Conservation (phyloP, 2,888 invertebrate species). For the Megalurothrips usitatus region DNA sequence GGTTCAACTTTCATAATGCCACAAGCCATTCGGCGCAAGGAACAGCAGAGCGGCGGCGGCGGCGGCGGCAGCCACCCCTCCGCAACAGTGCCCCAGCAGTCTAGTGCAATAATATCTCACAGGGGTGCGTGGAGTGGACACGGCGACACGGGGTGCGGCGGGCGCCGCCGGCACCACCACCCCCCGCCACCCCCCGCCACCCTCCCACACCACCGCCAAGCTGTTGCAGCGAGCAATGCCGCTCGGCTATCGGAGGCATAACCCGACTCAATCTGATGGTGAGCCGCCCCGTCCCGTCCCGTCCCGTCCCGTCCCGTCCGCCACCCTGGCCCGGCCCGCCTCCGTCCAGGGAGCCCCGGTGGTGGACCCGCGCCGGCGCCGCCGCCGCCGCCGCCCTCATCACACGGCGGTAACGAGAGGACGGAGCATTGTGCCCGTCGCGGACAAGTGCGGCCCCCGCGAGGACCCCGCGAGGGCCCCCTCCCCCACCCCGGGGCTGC, state of each 20-base stretch:
- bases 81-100: too few relatives aligned
- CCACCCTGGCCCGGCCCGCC: not conserved
- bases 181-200: too few relatives aligned
- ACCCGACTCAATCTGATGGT: not conserved
- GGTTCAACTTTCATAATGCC: too few relatives aligned
- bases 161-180: too few relatives aligned
- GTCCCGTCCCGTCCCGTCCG: not conserved
- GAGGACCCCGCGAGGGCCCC: not conserved
- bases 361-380: not conserved
- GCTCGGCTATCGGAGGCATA: not conserved
- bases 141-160: too few relatives aligned
- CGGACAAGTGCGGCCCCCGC: not conserved
- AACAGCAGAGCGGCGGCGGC: too few relatives aligned
- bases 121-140: too few relatives aligned
- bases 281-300: not conserved
- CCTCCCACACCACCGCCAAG: too few relatives aligned
- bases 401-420: not conserved
- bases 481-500: not conserved
- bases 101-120: too few relatives aligned
- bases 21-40: too few relatives aligned
- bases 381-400: not conserved
- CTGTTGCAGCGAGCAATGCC: too few relatives aligned
- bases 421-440: not conserved
- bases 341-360: not conserved
- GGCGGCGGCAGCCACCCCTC: too few relatives aligned